Evolutionary conservation across 2,797 vertebrate genomes (phyloP), one percentile per base, ranked within the genome.

Genomic region (Neosilurus hyrtlii): DNA sequence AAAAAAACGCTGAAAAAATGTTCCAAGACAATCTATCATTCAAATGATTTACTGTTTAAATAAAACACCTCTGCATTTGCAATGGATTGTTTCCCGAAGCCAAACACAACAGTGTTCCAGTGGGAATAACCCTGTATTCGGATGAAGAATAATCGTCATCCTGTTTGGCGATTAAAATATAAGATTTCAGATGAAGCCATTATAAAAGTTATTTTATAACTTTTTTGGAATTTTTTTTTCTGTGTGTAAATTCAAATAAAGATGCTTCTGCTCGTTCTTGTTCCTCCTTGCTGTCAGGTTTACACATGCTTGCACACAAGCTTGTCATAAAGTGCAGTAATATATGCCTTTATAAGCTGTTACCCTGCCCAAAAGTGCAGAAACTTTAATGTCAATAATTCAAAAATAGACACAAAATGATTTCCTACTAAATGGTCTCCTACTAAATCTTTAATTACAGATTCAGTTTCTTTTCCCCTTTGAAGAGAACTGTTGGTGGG

Each of bases 391-490:
- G 82, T 90, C 86, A 92, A 89, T 91, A 79, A 90, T 91, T 91
- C 89, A 91, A 92, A 90, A 94, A 93, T 93, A 94, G 93, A 83
- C 81, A 72, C 73, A 18, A 82, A 82, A 84, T 76, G 82, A 85
- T 87, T 86, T 81, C 79, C 80, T 75, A 76, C 89, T 88, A 90
- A 89, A 92, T 88, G 88, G 82, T 87, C 80, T 86, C 77, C 84
- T 80, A 67, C 78, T 83, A 87, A 89, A 93, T 93, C 93, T 91
- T 89, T 95, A 95, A 95, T 95, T 94, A 95, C 91, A 94, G 90
- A 93, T 93, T 75, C 70, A 88, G 89, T 88, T 89, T 89, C 90
- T 79, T 81, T 85, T 86, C 77, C 82, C 84, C 88, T 94, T 94
- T 94, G 93, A 94, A 92, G 92, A 86, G 85, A 90, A 89, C 90